Percentiles rank a stretch among this genome's conserved stretches.
Evolutionary conservation across 2,888 invertebrate species (phyloP).

Genomic region (Odontomyia ornata): DNA sequence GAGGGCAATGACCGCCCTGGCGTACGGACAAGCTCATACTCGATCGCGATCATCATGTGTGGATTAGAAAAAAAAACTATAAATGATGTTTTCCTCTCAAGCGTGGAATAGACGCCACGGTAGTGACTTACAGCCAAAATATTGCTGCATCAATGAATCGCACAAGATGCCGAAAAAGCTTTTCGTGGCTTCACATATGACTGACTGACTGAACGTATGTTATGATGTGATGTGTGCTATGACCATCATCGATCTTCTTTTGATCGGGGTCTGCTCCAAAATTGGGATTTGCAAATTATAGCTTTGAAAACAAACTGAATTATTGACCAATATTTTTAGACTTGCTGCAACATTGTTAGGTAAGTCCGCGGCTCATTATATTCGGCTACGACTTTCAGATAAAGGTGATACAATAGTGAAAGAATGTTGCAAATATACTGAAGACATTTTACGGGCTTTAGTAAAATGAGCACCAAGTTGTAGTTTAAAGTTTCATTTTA

Average conservation of each 20-base stretch:
- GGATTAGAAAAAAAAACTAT: slow-evolving; percentile 13
- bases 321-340: slow-evolving; percentile 2
- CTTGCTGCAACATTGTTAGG: not conserved
- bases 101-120: slow-evolving; percentile 19
- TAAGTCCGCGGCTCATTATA: not conserved
- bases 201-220: not conserved
- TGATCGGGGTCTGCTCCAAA: not conserved
- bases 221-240: not conserved
- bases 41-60: slow-evolving; percentile 11
- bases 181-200: too few species aligned
- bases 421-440: too few species aligned
- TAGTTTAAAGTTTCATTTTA: too few species aligned
- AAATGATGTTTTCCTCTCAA: not conserved
- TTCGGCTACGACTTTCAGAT: not conserved
- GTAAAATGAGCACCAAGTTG: too few species aligned
- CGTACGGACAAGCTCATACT: not conserved
- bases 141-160: not conserved
- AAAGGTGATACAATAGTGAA: too few species aligned
- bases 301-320: slow-evolving; percentile 13
- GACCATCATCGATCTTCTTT: not conserved
- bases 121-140: slow-evolving; percentile 4
- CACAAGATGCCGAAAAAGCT: slow-evolving; percentile 23
- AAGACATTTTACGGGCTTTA: too few species aligned
- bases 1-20: slow-evolving; percentile 25
- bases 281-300: slow-evolving; percentile 13